phyloP scores from a whole-genome alignment of 2,113 vertebrate genomes.

The Myodes glareolus region DNA sequence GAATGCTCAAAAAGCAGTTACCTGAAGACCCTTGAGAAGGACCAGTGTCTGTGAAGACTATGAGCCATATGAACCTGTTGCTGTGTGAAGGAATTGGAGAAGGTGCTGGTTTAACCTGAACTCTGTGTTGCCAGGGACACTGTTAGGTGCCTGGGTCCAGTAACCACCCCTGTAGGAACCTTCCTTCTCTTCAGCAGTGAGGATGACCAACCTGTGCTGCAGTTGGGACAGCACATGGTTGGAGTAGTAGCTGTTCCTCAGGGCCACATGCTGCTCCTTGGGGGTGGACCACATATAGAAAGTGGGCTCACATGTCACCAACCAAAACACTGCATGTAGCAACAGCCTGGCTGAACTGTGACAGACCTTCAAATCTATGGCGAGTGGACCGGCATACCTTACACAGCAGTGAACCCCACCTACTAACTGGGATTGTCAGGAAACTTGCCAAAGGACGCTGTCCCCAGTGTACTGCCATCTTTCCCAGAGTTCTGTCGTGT shows the following conservation, averaged over 20 bases:
- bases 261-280: neutral
- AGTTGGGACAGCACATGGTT: neutral
- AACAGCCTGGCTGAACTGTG: no score
- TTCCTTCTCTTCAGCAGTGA: neutral
- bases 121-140: neutral
- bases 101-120: neutral
- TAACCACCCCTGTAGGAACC: neutral
- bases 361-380: neutral
- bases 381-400: neutral
- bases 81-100: neutral
- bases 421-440: neutral
- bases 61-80: neutral
- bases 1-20: neutral
- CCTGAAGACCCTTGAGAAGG: neutral
- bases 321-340: neutral
- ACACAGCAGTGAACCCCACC: neutral
- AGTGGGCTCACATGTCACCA: no score
- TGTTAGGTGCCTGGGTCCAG: neutral
- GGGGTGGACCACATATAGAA: neutral
- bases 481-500: neutral
- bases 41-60: neutral
- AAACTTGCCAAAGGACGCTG: no score
- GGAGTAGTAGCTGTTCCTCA: neutral
- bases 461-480: neutral
- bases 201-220: neutral